Evolutionary conservation across 1,140 invertebrate species (phyloP).

Genomic region (Popillia japonica): DNA sequence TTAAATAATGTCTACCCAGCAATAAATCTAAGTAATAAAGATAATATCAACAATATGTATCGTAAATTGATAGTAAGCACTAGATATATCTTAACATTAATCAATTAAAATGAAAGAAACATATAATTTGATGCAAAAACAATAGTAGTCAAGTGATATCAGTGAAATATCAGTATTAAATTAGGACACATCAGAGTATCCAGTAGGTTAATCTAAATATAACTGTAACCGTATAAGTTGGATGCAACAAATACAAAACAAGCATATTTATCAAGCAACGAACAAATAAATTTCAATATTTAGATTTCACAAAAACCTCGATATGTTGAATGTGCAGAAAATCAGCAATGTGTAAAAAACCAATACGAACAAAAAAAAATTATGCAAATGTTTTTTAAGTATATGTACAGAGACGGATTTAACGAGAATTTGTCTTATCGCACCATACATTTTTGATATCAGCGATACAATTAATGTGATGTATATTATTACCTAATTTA

Average conservation of each 20-base stretch:
- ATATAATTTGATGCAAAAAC: not conserved
- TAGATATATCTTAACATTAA: not conserved
- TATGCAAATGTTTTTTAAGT: not conserved
- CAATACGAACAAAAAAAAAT: not conserved
- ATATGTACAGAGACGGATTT: not conserved
- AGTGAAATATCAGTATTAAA: not conserved
- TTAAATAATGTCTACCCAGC: not conserved
- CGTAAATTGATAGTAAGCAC: not conserved
- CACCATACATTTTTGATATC: not conserved
- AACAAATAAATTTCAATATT: not conserved
- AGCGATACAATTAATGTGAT: not conserved
- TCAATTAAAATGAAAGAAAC: not conserved
- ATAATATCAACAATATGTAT: not conserved
- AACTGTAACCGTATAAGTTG: not conserved
- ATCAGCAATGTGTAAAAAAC: not conserved
- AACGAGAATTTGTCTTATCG: not conserved
- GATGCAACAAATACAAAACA: not conserved
- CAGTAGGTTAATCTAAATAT: not conserved
- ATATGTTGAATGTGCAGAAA: not conserved
- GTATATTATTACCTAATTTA: constrained; percentile 23
- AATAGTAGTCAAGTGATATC: not conserved
- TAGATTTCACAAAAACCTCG: constrained; percentile 1
- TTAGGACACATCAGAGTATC: not conserved
- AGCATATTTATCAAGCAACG: not conserved
- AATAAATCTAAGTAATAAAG: not conserved